phyloP scores from a whole-genome alignment of 2,113 vertebrate species.

The Trinectes maculatus region DNA sequence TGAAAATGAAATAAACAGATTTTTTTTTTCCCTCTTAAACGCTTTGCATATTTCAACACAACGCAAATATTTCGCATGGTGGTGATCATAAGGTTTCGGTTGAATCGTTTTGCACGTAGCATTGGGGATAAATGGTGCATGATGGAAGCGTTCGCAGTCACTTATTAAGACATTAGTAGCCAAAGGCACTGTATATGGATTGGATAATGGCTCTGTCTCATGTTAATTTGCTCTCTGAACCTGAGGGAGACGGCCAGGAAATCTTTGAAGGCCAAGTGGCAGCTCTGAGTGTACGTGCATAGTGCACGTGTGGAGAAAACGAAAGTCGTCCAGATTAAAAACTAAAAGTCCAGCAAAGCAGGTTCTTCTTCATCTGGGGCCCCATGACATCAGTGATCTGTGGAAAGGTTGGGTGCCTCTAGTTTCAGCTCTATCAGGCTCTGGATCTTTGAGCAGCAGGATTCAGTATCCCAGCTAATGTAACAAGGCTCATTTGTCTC shows the following conservation, averaged over 20 bases:
- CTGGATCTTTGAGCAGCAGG: conserved; percentile 79
- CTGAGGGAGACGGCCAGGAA: conserved; percentile 22
- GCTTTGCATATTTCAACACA: conserved; percentile 39
- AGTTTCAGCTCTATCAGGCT: conserved; percentile 82
- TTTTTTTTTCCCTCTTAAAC: conserved; percentile 45
- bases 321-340: conserved; percentile 44
- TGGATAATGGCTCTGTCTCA: conserved; percentile 46
- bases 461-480: conserved; percentile 82
- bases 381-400: conserved; percentile 73
- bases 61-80: conserved; percentile 55
- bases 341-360: conserved; percentile 31
- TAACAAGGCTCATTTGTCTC: conserved; percentile 84
- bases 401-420: conserved; percentile 80
- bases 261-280: conserved; percentile 30
- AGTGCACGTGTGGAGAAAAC: conserved; percentile 20
- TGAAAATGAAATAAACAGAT: conserved; percentile 43
- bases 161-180: conserved; percentile 45
- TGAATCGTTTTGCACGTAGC: conserved; percentile 42
- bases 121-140: conserved; percentile 46
- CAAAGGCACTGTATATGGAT: conserved; percentile 48
- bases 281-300: not conserved
- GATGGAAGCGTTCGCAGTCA: conserved; percentile 42
- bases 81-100: conserved; percentile 28
- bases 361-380: conserved; percentile 57
- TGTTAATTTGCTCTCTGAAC: conserved; percentile 33